Percentiles rank a stretch among this genome's conserved stretches.
Conservation (phyloP, 2,113 vertebrate species). For the Rhadina sibilatrix region DNA sequence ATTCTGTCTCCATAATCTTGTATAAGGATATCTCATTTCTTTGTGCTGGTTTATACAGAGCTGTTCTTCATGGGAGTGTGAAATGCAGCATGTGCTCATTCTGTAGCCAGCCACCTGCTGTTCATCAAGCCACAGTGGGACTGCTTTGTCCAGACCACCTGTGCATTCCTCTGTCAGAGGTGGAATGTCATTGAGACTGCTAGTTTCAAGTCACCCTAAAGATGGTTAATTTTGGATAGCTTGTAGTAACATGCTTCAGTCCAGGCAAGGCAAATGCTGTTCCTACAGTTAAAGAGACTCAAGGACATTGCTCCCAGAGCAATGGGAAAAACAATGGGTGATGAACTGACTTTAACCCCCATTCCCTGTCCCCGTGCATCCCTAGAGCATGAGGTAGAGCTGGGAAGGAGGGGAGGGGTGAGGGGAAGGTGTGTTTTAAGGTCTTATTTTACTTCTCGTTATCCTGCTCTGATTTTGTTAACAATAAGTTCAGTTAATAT, state of each 20-base stretch:
- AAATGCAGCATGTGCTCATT: background rate
- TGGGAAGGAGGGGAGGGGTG: background rate
- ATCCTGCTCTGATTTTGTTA: background rate
- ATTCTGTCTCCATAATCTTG: background rate
- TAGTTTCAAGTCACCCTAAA: background rate
- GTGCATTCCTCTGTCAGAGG: background rate
- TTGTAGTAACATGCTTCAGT: background rate
- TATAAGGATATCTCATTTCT: background rate
- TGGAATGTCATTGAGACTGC: background rate
- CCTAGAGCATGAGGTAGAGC: background rate
- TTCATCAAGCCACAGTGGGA: rapidly evolving
- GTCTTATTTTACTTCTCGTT: background rate
- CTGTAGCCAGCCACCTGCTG: background rate
- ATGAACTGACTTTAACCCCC: background rate
- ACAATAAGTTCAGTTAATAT: background rate
- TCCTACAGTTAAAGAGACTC: background rate
- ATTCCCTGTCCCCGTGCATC: background rate
- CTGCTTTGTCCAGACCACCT: background rate
- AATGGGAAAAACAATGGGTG: rapidly evolving
- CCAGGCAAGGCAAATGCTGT: background rate
- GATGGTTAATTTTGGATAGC: background rate
- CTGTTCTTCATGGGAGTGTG: background rate
- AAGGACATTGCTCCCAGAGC: background rate
- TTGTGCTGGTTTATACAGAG: background rate
- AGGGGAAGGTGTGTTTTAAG: too few species aligned